Evolutionary conservation across 2,888 invertebrate species (phyloP), one percentile per base, ranked within the genome.

Genomic region (Fragum sueziense): DNA sequence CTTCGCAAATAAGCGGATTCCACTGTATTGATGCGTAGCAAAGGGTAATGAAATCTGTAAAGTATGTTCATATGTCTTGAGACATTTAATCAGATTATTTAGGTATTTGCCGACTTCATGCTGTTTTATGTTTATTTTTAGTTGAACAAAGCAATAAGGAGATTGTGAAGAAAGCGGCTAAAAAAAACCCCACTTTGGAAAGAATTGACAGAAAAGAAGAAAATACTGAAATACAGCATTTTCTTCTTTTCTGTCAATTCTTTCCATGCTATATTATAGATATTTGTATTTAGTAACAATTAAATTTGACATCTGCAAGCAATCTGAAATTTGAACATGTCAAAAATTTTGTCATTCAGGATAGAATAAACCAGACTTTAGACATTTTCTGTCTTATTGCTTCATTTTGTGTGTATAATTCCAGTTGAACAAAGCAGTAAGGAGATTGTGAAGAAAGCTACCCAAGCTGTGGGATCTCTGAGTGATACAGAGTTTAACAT

Each of bases 401-500:
- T 47, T n/a, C n/a, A 47, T 82, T 47, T 20, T 47, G 2, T 47
- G 2, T 47, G 47, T 57, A 2, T 61, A 61, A 61, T 93, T 93
- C 74, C 90, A 95, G 96, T 96, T 82, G 97, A 97, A 87, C 97
- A 97, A 92, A 96, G 96, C 85, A 97, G 97, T 22, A 96, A 96
- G 87, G 97, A 97, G 82, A 94, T 95, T 61, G 97, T 99, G 0
- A 96, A 96, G 86, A 96, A 96, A 80, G 99, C 99, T 2, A 97
- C 98, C 9, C 94, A 95, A 9, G 97, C 97, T 31, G 98, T 99
- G 4, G 97, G 97, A 0, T 99, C 99, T 0, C 95, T 99, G 7
- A 97, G 97, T 93, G 98, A 98, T 87, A 96, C 97, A 81, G 98
- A 98, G 93, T 99, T 99, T 93, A 98, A 98, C 93, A 97, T 99